phyloP scores from a whole-genome alignment of 53 echinoderm and acorn worm species.

The Paelopatides confundens region DNA sequence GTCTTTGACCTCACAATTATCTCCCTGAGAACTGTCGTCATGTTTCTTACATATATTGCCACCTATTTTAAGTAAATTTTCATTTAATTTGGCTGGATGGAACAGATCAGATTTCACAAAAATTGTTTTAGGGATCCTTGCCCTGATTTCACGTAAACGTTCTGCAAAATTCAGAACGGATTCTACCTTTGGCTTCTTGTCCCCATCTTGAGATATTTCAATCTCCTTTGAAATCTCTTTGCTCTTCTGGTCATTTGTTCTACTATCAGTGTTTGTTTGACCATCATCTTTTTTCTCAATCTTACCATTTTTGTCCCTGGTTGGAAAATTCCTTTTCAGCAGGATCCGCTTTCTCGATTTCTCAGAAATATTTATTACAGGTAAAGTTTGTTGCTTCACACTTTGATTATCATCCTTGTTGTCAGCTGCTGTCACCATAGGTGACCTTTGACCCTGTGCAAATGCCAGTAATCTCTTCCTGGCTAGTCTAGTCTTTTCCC shows the following conservation, averaged over 20 bases:
- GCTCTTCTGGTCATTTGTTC: neutral
- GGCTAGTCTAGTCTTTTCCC: slow-evolving; percentile 56
- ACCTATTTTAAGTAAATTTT: slow-evolving; percentile 22
- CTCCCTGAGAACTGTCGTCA: neutral
- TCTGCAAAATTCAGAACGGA: slow-evolving; percentile 19
- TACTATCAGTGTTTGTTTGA: neutral
- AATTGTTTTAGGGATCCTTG: slow-evolving; percentile 6
- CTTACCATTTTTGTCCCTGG: slow-evolving; percentile 17
- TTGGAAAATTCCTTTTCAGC: slow-evolving; percentile 36
- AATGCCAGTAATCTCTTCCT: slow-evolving; percentile 71
- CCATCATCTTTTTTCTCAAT: slow-evolving; percentile 1
- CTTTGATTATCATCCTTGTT: slow-evolving; percentile 55
- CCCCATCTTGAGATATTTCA: neutral
- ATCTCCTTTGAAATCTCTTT: neutral
- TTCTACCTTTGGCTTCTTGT: slow-evolving; percentile 21
- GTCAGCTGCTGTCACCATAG: slow-evolving; percentile 54
- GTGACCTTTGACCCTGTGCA: slow-evolving; percentile 52
- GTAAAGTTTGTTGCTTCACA: slow-evolving; percentile 60
- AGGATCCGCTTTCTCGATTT: slow-evolving; percentile 57
- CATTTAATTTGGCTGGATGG: slow-evolving; percentile 47
- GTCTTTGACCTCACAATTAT: neutral
- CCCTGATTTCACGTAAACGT: slow-evolving; percentile 6
- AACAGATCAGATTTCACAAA: slow-evolving; percentile 40
- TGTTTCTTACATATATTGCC: neutral
- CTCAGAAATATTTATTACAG: slow-evolving; percentile 81